Evolutionary conservation across 92 coral and sea anemone species (phyloP).

Genomic region (Chrysogorgia sp.): DNA sequence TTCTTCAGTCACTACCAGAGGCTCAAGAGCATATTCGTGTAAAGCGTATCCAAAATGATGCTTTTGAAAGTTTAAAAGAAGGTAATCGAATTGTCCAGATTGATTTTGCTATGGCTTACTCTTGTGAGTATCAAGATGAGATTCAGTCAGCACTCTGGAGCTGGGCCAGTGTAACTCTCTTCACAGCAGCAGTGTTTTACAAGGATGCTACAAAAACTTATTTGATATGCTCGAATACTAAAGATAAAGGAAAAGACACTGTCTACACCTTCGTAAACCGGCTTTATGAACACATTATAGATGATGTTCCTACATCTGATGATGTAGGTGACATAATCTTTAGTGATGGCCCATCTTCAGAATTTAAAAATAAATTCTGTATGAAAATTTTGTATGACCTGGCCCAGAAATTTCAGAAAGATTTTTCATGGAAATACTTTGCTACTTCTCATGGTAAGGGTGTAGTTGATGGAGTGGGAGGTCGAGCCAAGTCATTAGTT

Average conservation of each 20-base stretch:
- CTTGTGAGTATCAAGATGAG: slow-evolving; percentile 47
- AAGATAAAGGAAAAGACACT: slow-evolving; percentile 52
- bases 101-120: slow-evolving; percentile 48
- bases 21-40: slow-evolving; percentile 61
- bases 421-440: slow-evolving; percentile 69
- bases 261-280: slow-evolving; percentile 42
- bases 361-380: slow-evolving; percentile 71
- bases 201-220: slow-evolving; percentile 37
- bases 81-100: slow-evolving; percentile 40
- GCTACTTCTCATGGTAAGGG: slow-evolving; percentile 78
- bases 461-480: slow-evolving; percentile 73
- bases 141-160: slow-evolving; percentile 46
- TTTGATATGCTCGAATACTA: slow-evolving; percentile 45
- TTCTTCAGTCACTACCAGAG: slow-evolving; percentile 53
- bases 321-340: slow-evolving; percentile 45
- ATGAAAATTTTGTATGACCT: slow-evolving; percentile 53
- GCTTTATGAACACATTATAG: slow-evolving; percentile 43
- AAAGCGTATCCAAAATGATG: slow-evolving; percentile 53
- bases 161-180: slow-evolving; percentile 43
- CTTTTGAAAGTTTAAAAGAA: slow-evolving; percentile 47
- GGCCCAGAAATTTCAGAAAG: slow-evolving; percentile 47
- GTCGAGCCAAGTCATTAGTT: slow-evolving; percentile 59
- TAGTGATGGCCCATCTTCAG: slow-evolving; percentile 70
- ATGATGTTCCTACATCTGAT: slow-evolving; percentile 46
- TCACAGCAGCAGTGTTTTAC: slow-evolving; percentile 37